Conservation (phyloP, 2,113 vertebrate genomes). For the Seriola dumerili region DNA sequence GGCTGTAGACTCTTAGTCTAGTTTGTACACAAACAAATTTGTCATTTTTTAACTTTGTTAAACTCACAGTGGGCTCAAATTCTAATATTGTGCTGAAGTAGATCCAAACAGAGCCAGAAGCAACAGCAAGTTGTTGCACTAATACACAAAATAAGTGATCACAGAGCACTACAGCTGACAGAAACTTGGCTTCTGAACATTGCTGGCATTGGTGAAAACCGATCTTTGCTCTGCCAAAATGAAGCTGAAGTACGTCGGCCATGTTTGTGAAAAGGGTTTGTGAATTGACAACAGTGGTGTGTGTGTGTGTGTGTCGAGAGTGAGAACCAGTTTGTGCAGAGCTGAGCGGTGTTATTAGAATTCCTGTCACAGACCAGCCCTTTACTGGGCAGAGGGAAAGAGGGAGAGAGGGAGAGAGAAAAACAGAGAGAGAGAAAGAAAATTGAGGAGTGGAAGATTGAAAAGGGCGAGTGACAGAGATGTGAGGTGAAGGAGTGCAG, state of each 20-base stretch:
- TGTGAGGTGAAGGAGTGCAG: slow-evolving; percentile 34
- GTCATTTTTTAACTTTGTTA: neutral
- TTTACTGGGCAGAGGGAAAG: slow-evolving; percentile 65
- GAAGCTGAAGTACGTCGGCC: slow-evolving; percentile 23
- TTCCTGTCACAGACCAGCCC: slow-evolving; percentile 79
- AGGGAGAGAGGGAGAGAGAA: slow-evolving; percentile 24
- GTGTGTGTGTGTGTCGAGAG: slow-evolving; percentile 3
- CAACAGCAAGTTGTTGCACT: neutral
- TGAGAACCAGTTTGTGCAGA: slow-evolving; percentile 53
- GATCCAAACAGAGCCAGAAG: slow-evolving; percentile 1
- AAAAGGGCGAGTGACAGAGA: slow-evolving; percentile 31
- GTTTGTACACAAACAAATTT: neutral
- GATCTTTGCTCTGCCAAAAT: slow-evolving; percentile 30
- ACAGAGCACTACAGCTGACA: neutral
- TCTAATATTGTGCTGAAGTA: neutral
- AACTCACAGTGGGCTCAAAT: neutral
- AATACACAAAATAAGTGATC: slow-evolving; percentile 35
- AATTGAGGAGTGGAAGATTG: slow-evolving; percentile 28
- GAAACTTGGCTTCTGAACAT: slow-evolving; percentile 20
- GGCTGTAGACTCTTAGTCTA: neutral
- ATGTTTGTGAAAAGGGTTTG: slow-evolving; percentile 41
- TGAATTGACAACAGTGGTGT: slow-evolving; percentile 28
- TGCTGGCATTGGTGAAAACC: neutral
- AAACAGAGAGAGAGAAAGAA: neutral
- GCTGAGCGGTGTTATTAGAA: slow-evolving; percentile 70